Evolutionary conservation across 2,797 vertebrate species (phyloP).

Genomic region (Craterocephalus amniculus): DNA sequence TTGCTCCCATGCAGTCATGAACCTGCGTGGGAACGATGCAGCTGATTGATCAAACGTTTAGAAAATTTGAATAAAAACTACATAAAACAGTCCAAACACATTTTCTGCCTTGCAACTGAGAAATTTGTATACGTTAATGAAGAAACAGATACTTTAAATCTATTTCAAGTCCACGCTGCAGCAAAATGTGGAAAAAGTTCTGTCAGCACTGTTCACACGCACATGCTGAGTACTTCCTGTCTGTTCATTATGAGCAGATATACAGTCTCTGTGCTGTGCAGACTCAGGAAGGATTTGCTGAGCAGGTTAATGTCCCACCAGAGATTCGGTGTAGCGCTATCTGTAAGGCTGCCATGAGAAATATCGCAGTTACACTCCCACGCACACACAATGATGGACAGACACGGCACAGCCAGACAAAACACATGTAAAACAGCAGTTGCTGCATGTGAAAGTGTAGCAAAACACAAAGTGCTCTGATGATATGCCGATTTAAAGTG

Average conservation of each 20-base stretch:
- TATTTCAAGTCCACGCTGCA: not conserved
- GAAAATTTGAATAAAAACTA: not conserved
- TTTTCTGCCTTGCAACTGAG: not conserved
- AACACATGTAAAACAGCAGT: constrained; percentile 55
- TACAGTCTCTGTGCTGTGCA: constrained; percentile 48
- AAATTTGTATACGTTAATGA: not conserved
- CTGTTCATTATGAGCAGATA: constrained; percentile 65
- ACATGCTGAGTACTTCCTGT: constrained; percentile 59
- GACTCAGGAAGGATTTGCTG: constrained; percentile 72
- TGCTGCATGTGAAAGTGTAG: constrained; percentile 35
- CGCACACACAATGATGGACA: constrained; percentile 36
- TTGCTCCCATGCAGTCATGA: not conserved
- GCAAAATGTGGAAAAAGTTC: constrained; percentile 17
- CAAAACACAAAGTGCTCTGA: constrained; percentile 48
- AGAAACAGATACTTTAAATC: not conserved
- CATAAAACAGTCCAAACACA: not conserved
- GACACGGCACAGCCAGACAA: constrained; percentile 41
- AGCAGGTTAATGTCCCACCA: constrained; percentile 73
- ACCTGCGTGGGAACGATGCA: too few species aligned
- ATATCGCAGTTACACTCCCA: constrained; percentile 58
- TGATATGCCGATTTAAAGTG: constrained; percentile 34
- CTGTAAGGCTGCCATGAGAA: constrained; percentile 66
- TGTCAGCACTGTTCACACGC: constrained; percentile 25
- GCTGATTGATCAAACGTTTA: not conserved
- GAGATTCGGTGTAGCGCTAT: constrained; percentile 50